A percentile compares a stretch with the other conserved stretches of the same genome.
Evolutionary conservation across 2,113 vertebrate species (phyloP).

Genomic region (Antechinus stuartii): DNA sequence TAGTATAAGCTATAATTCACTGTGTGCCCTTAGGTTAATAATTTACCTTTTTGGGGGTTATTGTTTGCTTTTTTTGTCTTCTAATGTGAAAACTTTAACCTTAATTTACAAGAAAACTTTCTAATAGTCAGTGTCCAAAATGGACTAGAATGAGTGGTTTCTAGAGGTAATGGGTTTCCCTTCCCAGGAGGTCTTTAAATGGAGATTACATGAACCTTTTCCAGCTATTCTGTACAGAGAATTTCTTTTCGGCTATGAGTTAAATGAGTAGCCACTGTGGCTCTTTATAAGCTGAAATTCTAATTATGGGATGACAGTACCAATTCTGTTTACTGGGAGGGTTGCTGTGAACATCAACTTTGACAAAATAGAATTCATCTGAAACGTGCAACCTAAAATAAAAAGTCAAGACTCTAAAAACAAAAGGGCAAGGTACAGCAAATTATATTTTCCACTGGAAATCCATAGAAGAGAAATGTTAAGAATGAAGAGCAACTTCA

Average conservation of each 20-base stretch:
- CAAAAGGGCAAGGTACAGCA: background rate
- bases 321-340: background rate
- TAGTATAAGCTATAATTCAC: background rate
- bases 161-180: background rate
- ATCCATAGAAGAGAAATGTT: background rate
- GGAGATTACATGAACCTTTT: background rate
- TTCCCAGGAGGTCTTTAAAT: background rate
- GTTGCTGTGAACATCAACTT: background rate
- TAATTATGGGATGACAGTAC: background rate
- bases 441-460: constrained; percentile 22
- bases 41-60: background rate
- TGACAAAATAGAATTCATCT: background rate
- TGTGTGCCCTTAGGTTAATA: background rate
- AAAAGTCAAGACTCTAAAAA: constrained; percentile 18
- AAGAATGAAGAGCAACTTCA: constrained; percentile 69
- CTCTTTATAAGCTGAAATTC: background rate
- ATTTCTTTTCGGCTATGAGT: background rate
- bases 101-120: background rate
- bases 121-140: background rate
- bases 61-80: background rate
- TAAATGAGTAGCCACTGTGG: background rate
- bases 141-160: background rate
- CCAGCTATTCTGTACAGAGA: background rate
- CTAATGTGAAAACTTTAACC: background rate
- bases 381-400: constrained; percentile 14